Evolutionary conservation across 2,113 vertebrate species (phyloP).

Genomic region (Turdus rufiventris): DNA sequence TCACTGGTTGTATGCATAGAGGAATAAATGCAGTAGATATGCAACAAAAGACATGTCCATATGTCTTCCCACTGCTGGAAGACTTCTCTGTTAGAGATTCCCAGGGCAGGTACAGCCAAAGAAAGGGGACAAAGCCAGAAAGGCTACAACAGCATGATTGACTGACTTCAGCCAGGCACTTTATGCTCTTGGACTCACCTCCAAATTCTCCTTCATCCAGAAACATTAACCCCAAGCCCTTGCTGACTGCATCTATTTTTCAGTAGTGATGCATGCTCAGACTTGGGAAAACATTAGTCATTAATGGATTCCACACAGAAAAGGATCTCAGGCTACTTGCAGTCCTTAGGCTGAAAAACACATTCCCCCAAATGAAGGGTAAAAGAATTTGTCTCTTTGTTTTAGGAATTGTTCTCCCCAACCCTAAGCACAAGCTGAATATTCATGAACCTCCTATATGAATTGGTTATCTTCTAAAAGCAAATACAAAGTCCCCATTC

Average conservation of each 20-base stretch:
- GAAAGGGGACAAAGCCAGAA: not conserved
- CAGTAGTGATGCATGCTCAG: not conserved
- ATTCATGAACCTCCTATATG: conserved; percentile 45
- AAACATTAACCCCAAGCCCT: not conserved
- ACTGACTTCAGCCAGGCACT: not conserved
- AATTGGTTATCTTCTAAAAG: conserved; percentile 44
- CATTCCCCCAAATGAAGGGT: conserved; percentile 13
- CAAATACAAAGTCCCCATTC: conserved; percentile 36
- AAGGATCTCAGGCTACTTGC: not conserved
- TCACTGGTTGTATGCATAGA: not conserved
- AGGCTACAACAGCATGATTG: not conserved
- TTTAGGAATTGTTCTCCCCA: conserved; percentile 23
- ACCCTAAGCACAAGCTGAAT: conserved; percentile 10
- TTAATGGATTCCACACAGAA: not conserved
- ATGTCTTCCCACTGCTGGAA: not conserved
- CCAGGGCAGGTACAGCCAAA: not conserved
- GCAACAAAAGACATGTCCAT: not conserved
- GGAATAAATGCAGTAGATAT: not conserved
- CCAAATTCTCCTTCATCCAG: not conserved
- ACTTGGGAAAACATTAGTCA: not conserved
- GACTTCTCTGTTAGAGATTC: not conserved
- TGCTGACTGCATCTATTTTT: not conserved
- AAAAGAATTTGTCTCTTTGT: conserved; percentile 54
- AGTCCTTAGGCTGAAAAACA: not conserved
- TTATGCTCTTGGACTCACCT: not conserved